These are phyloP conservation scores for Chanos chanos DNA, from an alignment of 2,797 vertebrate species.

Conservation along the genomic window DNA sequence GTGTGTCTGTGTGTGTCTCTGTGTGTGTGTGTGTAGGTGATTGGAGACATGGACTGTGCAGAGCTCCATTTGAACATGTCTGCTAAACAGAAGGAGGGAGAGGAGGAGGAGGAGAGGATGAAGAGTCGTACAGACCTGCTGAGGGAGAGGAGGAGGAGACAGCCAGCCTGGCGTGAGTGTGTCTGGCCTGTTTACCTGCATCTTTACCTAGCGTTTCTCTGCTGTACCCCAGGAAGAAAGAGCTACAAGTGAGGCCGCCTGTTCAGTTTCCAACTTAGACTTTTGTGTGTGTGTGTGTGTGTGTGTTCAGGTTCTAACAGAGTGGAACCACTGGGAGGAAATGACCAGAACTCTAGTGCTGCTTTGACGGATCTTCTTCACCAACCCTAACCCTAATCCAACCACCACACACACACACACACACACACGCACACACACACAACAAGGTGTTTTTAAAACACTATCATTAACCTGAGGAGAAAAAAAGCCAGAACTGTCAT, in stretches of 20 bases:
- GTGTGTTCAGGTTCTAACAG: constrained; percentile 59
- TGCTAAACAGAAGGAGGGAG: constrained; percentile 53
- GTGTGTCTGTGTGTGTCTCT: too few relatives aligned
- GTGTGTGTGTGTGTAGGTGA: constrained; percentile 66
- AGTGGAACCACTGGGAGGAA: constrained; percentile 66
- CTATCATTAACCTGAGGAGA: too few relatives aligned
- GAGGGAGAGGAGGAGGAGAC: constrained; percentile 69
- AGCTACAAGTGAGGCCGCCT: neutral
- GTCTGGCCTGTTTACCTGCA: neutral
- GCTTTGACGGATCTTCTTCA: constrained; percentile 51
- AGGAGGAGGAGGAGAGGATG: constrained; percentile 43
- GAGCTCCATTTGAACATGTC: constrained; percentile 38
- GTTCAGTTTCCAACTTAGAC: neutral
- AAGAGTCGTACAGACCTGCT: constrained; percentile 36
- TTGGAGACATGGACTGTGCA: constrained; percentile 66
- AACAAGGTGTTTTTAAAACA: too few relatives aligned
- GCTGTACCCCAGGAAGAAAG: neutral
- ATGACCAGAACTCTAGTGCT: constrained; percentile 56
- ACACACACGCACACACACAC: too few relatives aligned
- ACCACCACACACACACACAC: too few relatives aligned
- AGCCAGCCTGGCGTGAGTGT: constrained; percentile 66
- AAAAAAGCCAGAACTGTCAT: too few relatives aligned
- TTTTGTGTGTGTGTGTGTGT: constrained; percentile 54
- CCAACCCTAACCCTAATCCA: constrained; percentile 22
- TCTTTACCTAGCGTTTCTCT: neutral